Evolutionary conservation across 2,888 invertebrate species (phyloP), one percentile per base, ranked within the genome.

Genomic region (Strigamia crassipes): DNA sequence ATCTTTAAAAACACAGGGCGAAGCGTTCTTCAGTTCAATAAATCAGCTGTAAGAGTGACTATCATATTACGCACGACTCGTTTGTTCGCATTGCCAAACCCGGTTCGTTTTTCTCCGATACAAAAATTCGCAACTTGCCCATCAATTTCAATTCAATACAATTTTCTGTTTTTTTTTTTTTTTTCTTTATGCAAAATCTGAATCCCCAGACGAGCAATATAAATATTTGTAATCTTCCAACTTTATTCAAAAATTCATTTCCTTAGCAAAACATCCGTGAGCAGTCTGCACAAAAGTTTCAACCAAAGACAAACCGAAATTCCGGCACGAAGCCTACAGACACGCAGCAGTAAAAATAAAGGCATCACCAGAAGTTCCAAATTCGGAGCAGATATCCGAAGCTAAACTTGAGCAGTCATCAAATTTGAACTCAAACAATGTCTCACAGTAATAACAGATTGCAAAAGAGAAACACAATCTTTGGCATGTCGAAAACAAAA

Each of bases 401-500:
- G n/a, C n/a, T 18, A n/a, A 6, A 66, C 23, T 23, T 3, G 18
- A 23, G 27, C 27, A 27, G 13, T 66, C 66, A 15, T 31, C 23
- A 66, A 66, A 66, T 27, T 66, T 66, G 66, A 66, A 66, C 66
- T 23, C 27, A 5, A 66, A 27, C 66, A 27, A 27, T 27, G 66
- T 66, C 66, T 66, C 27, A 9, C 10, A 27, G 23, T 66, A 27
- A 66, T 66, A 66, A 27, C 27, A 66, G 66, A 27, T 66, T 66
- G 27, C 23, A 66, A 66, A 66, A 66, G 66, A 23, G 66, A 66
- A 66, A 27, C 66, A 66, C 27, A 66, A 66, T 51, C 51, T 51
- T 51, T 51, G 51, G 51, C 51, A 51, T 66, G 66, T 66, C 27
- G 66, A 66, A 66, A 66, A 66, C 66, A 66, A 66, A 51, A 66